phyloP scores from a whole-genome alignment of 1,140 invertebrate species.

The Pogonomyrmex californicus region DNA sequence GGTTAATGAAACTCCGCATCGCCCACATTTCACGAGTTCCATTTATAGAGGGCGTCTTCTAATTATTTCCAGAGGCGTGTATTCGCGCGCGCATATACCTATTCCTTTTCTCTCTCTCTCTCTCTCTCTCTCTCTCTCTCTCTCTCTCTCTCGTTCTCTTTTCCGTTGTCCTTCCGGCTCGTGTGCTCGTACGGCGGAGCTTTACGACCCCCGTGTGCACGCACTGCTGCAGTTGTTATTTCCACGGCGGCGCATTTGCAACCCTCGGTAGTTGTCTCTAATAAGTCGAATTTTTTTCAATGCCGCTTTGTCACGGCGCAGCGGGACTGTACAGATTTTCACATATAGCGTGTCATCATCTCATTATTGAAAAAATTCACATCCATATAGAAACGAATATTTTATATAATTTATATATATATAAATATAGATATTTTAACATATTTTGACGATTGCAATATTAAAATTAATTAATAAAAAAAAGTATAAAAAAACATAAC shows the following conservation, averaged over 20 bases:
- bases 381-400: neutral
- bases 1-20: conserved; percentile 61
- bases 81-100: conserved; percentile 13
- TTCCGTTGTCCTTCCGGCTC: neutral
- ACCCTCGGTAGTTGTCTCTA: conserved; percentile 10
- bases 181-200: neutral
- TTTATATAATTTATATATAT: neutral
- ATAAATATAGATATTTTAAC: neutral
- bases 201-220: conserved; percentile 43
- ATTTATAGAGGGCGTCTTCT: conserved; percentile 62
- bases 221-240: conserved; percentile 46
- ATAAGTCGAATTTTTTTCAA: conserved; percentile 43
- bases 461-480: too few relatives aligned
- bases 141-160: neutral
- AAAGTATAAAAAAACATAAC: too few relatives aligned
- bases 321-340: neutral
- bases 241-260: conserved; percentile 17
- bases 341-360: neutral
- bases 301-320: neutral
- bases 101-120: neutral
- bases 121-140: neutral
- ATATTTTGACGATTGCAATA: too few relatives aligned
- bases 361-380: neutral
- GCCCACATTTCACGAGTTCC: conserved; percentile 60
- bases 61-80: conserved; percentile 57